Evolutionary conservation across 2,888 invertebrate species (phyloP).

Genomic region (Selenia dentaria): DNA sequence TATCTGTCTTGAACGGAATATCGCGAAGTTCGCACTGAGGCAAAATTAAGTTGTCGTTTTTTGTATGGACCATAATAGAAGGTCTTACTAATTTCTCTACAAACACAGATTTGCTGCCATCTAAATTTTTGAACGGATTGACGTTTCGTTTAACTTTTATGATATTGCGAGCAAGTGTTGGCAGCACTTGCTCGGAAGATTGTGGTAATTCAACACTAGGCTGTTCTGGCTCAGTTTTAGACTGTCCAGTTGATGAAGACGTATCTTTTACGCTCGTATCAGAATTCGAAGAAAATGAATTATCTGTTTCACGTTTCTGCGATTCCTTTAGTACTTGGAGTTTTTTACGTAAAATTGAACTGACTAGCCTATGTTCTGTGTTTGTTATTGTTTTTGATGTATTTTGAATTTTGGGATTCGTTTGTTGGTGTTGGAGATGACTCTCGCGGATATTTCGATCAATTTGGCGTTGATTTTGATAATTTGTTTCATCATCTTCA

Average conservation of each 20-base stretch:
- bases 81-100: slow-evolving; percentile 71
- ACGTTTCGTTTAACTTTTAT: slow-evolving; percentile 44
- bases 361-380: neutral
- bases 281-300: slow-evolving; percentile 10
- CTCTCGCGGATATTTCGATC: too few relatives aligned
- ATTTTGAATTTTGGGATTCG: neutral
- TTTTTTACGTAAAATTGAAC: slow-evolving; percentile 3
- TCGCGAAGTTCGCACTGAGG: slow-evolving; percentile 57
- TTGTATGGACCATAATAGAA: slow-evolving; percentile 71
- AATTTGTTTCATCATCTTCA: neutral
- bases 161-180: slow-evolving; percentile 6
- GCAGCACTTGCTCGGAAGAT: slow-evolving; percentile 1
- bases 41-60: slow-evolving; percentile 56
- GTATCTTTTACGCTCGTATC: slow-evolving; percentile 15
- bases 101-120: slow-evolving; percentile 62
- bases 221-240: slow-evolving; percentile 1
- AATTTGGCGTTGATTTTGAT: neutral
- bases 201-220: neutral
- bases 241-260: slow-evolving; percentile 2
- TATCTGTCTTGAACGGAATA: slow-evolving; percentile 58
- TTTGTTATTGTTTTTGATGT: neutral
- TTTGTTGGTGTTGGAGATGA: too few relatives aligned
- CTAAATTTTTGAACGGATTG: slow-evolving; percentile 69
- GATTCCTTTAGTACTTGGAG: neutral
- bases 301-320: neutral